phyloP scores from a whole-genome alignment of 2,888 invertebrate species.

The Hoplodrina ambigua region DNA sequence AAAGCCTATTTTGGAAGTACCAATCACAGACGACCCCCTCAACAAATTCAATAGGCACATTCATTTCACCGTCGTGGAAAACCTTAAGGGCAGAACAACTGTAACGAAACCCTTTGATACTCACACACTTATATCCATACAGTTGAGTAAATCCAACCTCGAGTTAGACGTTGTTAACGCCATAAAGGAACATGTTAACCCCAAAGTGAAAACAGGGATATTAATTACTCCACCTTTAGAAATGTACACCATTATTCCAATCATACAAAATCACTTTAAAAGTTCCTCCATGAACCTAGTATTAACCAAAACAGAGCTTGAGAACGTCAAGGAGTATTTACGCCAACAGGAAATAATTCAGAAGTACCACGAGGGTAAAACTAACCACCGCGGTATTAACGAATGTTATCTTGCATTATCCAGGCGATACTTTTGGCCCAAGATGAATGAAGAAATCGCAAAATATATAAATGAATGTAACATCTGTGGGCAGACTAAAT shows the following conservation, averaged over 20 bases:
- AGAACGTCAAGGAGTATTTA: slow-evolving; percentile 3
- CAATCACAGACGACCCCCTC: not conserved
- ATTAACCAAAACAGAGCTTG: not conserved
- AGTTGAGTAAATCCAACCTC: not conserved
- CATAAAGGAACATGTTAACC: slow-evolving; percentile 8
- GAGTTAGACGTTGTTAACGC: slow-evolving; percentile 2
- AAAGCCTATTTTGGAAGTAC: not conserved
- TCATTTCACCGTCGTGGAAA: not conserved
- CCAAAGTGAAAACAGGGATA: slow-evolving; percentile 1
- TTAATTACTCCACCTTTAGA: not conserved
- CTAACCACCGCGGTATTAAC: slow-evolving; percentile 1
- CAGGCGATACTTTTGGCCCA: slow-evolving; percentile 1
- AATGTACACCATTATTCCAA: not conserved
- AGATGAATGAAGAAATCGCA: not conserved
- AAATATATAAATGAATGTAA: too few relatives aligned
- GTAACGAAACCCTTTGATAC: slow-evolving; percentile 6
- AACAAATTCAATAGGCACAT: not conserved
- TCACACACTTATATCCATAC: slow-evolving; percentile 7
- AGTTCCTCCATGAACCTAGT: not conserved
- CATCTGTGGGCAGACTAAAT: too few relatives aligned
- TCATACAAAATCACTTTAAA: not conserved
- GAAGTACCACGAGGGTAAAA: not conserved
- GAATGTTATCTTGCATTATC: not conserved
- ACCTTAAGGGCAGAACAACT: not conserved
- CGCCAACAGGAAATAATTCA: slow-evolving; percentile 8